Evolutionary conservation across 37 sponge, comb jelly and placozoan genomes (phyloP).

Genomic region (Bolinopsis microptera): DNA sequence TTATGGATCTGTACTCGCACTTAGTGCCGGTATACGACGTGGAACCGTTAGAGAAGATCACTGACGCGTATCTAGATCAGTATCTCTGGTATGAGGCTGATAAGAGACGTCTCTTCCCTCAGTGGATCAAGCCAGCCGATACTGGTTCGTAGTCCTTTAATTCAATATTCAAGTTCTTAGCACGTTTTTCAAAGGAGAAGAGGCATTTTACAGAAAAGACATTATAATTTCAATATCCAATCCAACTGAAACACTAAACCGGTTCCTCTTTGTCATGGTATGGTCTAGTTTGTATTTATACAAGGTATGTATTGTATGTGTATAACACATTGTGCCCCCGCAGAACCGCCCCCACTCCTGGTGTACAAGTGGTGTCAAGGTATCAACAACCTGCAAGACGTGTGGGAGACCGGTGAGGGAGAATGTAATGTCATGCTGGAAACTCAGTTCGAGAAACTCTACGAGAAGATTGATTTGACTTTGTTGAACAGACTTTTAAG

Average conservation of each 20-base stretch:
- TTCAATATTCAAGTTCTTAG: too few species aligned
- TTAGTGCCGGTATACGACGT: conserved; percentile 95
- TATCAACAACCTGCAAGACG: conserved; percentile 96
- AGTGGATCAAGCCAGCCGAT: conserved; percentile 99
- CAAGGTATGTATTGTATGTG: too few species aligned
- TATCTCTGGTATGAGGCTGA: conserved; percentile 99
- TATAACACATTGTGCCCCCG: too few species aligned
- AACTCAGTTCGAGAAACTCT: conserved; percentile 91
- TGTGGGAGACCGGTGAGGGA: conserved; percentile 95
- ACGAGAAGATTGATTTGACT: conserved; percentile 99
- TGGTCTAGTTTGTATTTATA: too few species aligned
- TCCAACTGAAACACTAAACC: too few species aligned
- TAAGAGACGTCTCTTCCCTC: conserved; percentile 96
- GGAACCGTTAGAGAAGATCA: conserved; percentile 99
- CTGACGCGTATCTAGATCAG: conserved; percentile 99
- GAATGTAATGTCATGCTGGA: conserved; percentile 98
- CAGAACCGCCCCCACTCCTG: conserved; percentile 94
- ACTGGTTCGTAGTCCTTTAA: conserved; percentile 66
- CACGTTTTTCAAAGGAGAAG: too few species aligned
- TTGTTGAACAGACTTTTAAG: conserved; percentile 91
- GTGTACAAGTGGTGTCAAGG: conserved; percentile 99
- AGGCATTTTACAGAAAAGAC: too few species aligned
- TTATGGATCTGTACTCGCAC: conserved; percentile 99
- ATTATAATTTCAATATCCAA: too few species aligned
- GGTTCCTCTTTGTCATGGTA: too few species aligned